Percentiles rank a stretch among this genome's conserved stretches.
Evolutionary conservation across 2,113 vertebrate species (phyloP).

Genomic region (Thalassarche chlororhynchos): DNA sequence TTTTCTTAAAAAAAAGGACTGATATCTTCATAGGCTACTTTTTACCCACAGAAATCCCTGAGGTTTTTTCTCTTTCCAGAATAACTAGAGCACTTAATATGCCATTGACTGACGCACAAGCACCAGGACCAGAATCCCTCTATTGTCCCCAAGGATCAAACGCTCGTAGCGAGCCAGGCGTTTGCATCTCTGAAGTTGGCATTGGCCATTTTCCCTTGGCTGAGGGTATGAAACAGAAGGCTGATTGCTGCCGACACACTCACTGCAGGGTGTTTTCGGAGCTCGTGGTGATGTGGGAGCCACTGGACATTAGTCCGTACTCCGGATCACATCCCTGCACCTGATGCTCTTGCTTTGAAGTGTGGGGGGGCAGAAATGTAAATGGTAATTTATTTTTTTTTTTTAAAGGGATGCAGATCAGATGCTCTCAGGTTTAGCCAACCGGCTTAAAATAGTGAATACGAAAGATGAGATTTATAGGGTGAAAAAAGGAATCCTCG

Average conservation of each 20-base stretch:
- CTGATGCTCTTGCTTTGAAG: constrained; percentile 40
- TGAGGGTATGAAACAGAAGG: background rate
- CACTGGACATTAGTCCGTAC: background rate
- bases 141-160: constrained; percentile 29
- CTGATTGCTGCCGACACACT: background rate
- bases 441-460: constrained; percentile 16
- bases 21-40: background rate
- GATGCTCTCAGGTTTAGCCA: constrained; percentile 8
- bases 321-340: background rate
- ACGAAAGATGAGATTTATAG: constrained; percentile 39
- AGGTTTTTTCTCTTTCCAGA: background rate
- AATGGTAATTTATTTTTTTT: background rate
- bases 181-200: background rate
- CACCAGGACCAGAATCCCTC: background rate
- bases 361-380: background rate
- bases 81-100: constrained; percentile 35
- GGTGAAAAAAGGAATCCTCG: background rate
- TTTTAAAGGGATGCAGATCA: constrained; percentile 10
- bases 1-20: background rate
- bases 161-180: background rate
- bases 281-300: background rate
- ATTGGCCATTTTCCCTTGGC: background rate
- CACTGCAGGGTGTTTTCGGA: background rate
- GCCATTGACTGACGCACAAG: background rate
- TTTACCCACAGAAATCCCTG: background rate